Evolutionary conservation across 2,797 vertebrate species (phyloP).

Genomic region (Onychomys torridus): DNA sequence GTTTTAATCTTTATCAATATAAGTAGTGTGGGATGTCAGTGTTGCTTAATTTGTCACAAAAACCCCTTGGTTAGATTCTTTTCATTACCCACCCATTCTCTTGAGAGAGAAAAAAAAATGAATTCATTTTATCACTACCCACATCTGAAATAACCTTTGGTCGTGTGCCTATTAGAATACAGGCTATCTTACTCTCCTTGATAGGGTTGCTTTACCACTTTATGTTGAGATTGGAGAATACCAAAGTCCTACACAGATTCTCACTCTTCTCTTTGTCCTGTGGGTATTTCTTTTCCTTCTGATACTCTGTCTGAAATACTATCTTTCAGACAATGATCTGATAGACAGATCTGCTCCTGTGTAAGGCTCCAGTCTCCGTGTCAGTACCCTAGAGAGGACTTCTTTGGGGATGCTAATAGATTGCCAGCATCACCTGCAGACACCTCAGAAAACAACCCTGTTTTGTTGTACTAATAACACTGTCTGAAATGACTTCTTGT

Average conservation of each 20-base stretch:
- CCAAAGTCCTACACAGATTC: not conserved
- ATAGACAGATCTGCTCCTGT: not conserved
- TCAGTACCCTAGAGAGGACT: accelerated
- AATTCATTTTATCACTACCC: not conserved
- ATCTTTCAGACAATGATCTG: not conserved
- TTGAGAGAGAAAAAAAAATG: not conserved
- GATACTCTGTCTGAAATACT: not conserved
- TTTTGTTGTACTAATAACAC: not conserved
- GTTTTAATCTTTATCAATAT: not conserved
- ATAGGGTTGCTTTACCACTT: not conserved
- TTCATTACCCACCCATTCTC: not conserved
- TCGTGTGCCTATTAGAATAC: not conserved
- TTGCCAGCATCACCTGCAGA: no score
- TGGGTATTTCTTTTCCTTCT: not conserved
- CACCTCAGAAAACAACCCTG: no score
- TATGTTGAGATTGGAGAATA: not conserved
- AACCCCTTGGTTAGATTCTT: not conserved
- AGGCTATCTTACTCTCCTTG: not conserved
- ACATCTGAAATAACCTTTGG: not conserved
- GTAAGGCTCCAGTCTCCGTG: not conserved
- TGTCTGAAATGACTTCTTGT: not conserved
- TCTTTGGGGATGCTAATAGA: not conserved
- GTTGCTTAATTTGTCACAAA: not conserved
- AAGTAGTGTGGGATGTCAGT: not conserved
- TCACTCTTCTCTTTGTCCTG: not conserved